A percentile compares a stretch with the other conserved stretches of the same genome.
Evolutionary conservation across 2,113 vertebrate genomes (phyloP).

Genomic region (Cryptoleucopteryx plumbea): DNA sequence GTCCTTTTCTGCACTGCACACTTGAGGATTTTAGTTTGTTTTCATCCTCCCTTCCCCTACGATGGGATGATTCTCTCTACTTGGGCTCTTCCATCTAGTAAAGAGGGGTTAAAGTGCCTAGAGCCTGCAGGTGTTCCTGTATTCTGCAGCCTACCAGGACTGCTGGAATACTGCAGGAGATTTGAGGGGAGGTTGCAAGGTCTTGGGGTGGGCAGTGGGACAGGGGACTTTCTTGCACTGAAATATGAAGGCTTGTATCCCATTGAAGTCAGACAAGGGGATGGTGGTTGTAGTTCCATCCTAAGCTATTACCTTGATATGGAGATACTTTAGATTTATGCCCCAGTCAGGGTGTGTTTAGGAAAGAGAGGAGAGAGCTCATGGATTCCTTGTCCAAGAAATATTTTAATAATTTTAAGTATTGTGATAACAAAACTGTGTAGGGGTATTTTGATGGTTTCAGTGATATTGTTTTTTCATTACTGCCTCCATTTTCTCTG

Average conservation of each 20-base stretch:
- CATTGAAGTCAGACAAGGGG: background rate
- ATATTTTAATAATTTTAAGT: background rate
- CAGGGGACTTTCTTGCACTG: background rate
- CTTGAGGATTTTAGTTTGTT: background rate
- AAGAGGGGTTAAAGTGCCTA: background rate
- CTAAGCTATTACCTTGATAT: background rate
- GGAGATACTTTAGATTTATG: background rate
- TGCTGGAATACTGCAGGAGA: background rate
- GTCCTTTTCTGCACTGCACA: background rate
- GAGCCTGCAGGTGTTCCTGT: background rate
- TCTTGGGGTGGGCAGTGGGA: rapidly evolving
- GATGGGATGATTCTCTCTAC: background rate
- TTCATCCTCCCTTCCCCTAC: background rate
- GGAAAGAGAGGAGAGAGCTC: background rate
- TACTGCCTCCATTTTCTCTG: background rate
- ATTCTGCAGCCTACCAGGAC: background rate
- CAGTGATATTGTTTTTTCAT: background rate
- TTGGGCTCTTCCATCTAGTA: background rate
- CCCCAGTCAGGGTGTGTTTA: background rate
- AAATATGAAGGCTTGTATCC: background rate
- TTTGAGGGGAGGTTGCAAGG: background rate
- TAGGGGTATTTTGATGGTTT: background rate
- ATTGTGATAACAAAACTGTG: background rate
- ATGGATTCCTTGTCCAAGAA: background rate
- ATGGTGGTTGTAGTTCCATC: background rate